phyloP scores from a whole-genome alignment of 2,113 vertebrate species.

The Larimichthys crocea region DNA sequence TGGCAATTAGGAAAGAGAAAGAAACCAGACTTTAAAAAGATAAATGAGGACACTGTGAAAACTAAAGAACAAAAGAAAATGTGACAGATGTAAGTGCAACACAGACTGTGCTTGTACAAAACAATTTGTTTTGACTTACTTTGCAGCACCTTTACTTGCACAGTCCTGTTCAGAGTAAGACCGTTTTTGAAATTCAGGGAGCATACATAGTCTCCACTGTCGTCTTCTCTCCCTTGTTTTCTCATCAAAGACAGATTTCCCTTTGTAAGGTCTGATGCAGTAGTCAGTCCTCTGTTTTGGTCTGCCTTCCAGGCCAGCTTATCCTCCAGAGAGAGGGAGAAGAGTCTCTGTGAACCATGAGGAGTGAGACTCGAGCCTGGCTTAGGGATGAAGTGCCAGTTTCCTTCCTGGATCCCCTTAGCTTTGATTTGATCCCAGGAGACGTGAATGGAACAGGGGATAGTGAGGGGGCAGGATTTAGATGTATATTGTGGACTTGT shows the following conservation, averaged over 20 bases:
- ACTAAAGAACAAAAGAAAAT: not conserved
- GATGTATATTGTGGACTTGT: constrained; percentile 58
- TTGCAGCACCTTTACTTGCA: constrained; percentile 73
- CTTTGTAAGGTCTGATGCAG: fast-evolving
- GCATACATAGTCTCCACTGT: constrained; percentile 73
- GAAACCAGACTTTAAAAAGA: constrained; percentile 6
- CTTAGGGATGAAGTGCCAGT: constrained; percentile 72
- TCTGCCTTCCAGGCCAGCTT: not conserved
- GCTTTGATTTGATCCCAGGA: constrained; percentile 52
- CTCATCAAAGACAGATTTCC: constrained; percentile 55
- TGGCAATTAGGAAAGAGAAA: constrained; percentile 29
- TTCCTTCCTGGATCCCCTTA: constrained; percentile 7
- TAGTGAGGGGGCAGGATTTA: not conserved
- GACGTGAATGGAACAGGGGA: constrained; percentile 72
- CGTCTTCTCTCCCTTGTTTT: not conserved
- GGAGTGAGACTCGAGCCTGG: not conserved
- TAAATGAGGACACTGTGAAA: constrained; percentile 1
- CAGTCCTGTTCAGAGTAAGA: not conserved
- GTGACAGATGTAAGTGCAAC: not conserved
- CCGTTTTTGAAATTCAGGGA: constrained; percentile 39
- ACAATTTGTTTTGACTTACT: constrained; percentile 65
- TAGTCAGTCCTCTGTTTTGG: fast-evolving
- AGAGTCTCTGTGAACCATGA: not conserved
- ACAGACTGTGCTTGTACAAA: not conserved
- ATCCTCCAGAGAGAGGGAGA: not conserved